Evolutionary conservation across 2,888 invertebrate genomes (phyloP).

Genomic region (Pseudanteris insignis): DNA sequence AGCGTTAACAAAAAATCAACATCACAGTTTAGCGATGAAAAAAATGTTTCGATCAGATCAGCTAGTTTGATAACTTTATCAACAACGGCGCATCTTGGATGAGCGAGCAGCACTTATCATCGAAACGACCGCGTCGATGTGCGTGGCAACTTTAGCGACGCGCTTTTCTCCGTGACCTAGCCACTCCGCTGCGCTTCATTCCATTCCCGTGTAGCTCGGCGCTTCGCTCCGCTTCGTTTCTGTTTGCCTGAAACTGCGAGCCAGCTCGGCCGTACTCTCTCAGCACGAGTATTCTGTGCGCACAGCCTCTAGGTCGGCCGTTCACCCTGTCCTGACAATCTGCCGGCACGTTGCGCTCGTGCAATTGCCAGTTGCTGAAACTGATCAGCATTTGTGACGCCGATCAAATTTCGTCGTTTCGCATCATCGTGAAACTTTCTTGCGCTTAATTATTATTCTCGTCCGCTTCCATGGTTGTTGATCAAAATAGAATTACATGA

Average conservation of each 20-base stretch:
- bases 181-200: conserved; percentile 52
- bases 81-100: conserved; percentile 26
- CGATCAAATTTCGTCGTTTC: conserved; percentile 52
- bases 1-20: conserved; percentile 2
- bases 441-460: not conserved
- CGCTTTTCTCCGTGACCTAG: conserved; percentile 59
- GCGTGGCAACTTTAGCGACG: conserved; percentile 56
- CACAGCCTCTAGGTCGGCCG: conserved; percentile 66
- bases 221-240: conserved; percentile 49
- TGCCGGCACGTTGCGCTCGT: conserved; percentile 49
- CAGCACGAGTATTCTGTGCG: conserved; percentile 51
- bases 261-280: conserved; percentile 46
- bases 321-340: conserved; percentile 63
- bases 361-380: conserved; percentile 51
- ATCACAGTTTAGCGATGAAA: conserved; percentile 10
- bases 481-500: no score
- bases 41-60: conserved; percentile 19
- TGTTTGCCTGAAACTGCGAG: conserved; percentile 47
- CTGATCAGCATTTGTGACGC: conserved; percentile 43
- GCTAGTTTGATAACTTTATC: conserved; percentile 27
- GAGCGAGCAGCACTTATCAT: conserved; percentile 45
- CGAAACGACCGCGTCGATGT: conserved; percentile 54
- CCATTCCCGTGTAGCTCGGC: conserved; percentile 42
- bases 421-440: conserved; percentile 2
- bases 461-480: no score